Evolutionary conservation across 2,888 invertebrate genomes (phyloP), one percentile per base, ranked within the genome.

Genomic region (Eupithecia inturbata): DNA sequence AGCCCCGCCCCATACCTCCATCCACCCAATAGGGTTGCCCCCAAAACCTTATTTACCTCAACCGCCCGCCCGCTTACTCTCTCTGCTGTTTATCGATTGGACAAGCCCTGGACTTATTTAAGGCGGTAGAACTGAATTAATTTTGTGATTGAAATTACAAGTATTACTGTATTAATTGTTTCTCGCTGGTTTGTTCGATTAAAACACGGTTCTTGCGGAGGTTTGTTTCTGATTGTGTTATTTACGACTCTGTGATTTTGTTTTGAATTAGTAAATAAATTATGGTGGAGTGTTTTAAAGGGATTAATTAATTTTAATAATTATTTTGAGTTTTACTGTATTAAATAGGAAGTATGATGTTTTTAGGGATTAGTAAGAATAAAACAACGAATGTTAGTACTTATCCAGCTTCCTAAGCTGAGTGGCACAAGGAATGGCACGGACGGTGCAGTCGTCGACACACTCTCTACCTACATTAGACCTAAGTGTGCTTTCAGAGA

Each of bases 141-240:
- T 92, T 91, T 92, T 92, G 92, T 93, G 94, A 94, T 94, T 93
- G 91, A 89, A 91, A 92, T 91, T 91, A 91, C 90, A 89, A 89
- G 87, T 89, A 88, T 88, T 87, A 88, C 85, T 85, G 87, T 84
- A 88, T 87, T 89, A 90, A 90, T 89, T 88, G 84, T 86, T 88
- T 88, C 87, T 85, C 87, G 88, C 88, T 80, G 83, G 82, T 81
- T 88, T 85, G 87, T 87, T 89, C 90, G 88, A 88, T 92, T 92
- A 91, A 91, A 87, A 88, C 84, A 84, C 70, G 78, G 81, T 78
- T 84, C 78, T 82, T 83, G 84, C 80, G 87, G 85, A 84, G 84
- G 81, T 82, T 69, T 80, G 71, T 78, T 82, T 82, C 79, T 82
- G 82, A 77, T 81, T 82, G 77, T 80, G 80, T 71, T 71, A 64